These are phyloP conservation scores for Lysandra bellargus DNA, from an alignment of 2,888 invertebrate genomes.

Conservation along the genomic window DNA sequence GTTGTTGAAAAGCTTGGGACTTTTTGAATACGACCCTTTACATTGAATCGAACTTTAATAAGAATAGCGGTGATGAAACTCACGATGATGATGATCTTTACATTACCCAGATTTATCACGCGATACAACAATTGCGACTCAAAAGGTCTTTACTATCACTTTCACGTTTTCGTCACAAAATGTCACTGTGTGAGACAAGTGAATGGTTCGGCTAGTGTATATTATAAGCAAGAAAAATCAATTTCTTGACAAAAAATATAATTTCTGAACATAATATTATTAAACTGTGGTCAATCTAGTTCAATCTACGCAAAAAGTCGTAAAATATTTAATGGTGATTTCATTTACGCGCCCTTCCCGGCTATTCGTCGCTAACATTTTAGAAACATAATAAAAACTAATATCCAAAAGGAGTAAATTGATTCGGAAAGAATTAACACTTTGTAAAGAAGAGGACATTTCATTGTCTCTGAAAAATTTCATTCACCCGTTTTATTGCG, in stretches of 20 bases:
- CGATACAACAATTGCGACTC: constrained; percentile 8
- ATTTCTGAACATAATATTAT: no score
- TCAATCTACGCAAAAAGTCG: neutral
- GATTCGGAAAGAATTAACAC: neutral
- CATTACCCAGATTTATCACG: constrained; percentile 7
- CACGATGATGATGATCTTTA: neutral
- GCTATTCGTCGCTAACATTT: neutral
- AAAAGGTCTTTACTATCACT: constrained; percentile 29
- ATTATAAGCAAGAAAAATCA: no score
- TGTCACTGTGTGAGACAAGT: no score
- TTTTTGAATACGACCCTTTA: neutral
- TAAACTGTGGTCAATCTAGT: no score
- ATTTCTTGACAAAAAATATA: no score
- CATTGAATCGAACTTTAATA: neutral
- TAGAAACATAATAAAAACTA: neutral
- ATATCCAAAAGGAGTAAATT: neutral
- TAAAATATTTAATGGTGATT: neutral
- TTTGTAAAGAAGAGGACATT: neutral
- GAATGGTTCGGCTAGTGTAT: no score
- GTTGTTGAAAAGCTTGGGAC: neutral
- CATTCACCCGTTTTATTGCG: neutral
- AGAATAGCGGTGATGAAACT: neutral
- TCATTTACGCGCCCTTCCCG: neutral
- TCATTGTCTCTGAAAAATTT: constrained; percentile 16
- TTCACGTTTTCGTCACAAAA: constrained; percentile 1